phyloP scores from a whole-genome alignment of 1,140 invertebrate species.

The Limonius californicus region DNA sequence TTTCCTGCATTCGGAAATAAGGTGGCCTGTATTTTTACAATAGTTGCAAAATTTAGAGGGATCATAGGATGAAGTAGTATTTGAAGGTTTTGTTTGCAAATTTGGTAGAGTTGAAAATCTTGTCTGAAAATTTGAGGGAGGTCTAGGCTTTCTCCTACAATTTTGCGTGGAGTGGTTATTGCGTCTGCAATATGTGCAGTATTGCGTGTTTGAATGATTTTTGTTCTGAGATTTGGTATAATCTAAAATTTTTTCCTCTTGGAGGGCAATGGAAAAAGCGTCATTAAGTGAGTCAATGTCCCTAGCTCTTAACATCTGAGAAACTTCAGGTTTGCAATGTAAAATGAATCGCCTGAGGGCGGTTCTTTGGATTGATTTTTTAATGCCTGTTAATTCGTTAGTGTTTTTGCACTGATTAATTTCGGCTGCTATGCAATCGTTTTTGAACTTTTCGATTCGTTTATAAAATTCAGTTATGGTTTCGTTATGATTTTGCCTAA shows the following conservation, averaged over 20 bases:
- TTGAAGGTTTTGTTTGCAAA: neutral
- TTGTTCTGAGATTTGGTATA: neutral
- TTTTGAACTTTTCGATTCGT: slow-evolving; percentile 18
- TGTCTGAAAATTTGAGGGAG: too few relatives aligned
- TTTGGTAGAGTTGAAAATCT: too few relatives aligned
- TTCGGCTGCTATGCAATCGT: slow-evolving; percentile 17
- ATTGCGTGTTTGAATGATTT: neutral
- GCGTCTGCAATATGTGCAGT: neutral
- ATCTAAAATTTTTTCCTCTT: slow-evolving; percentile 1
- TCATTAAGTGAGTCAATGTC: slow-evolving; percentile 1
- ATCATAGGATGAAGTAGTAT: neutral
- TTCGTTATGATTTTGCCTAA: slow-evolving; percentile 8
- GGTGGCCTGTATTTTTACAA: slow-evolving; percentile 12
- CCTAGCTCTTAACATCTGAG: slow-evolving; percentile 1
- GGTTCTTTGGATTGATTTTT: slow-evolving; percentile 6
- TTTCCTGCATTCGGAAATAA: slow-evolving; percentile 1
- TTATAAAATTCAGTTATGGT: slow-evolving; percentile 14
- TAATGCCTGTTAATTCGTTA: slow-evolving; percentile 6
- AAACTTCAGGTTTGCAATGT: neutral
- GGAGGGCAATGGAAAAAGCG: slow-evolving; percentile 7
- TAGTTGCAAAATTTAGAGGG: slow-evolving; percentile 9
- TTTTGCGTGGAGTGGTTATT: neutral
- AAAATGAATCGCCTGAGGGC: neutral
- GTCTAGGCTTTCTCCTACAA: neutral
- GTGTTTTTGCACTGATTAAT: neutral